Base-by-base conservation (phyloP, 2,888 invertebrate species). In the Drosophila antonietae region DNA sequence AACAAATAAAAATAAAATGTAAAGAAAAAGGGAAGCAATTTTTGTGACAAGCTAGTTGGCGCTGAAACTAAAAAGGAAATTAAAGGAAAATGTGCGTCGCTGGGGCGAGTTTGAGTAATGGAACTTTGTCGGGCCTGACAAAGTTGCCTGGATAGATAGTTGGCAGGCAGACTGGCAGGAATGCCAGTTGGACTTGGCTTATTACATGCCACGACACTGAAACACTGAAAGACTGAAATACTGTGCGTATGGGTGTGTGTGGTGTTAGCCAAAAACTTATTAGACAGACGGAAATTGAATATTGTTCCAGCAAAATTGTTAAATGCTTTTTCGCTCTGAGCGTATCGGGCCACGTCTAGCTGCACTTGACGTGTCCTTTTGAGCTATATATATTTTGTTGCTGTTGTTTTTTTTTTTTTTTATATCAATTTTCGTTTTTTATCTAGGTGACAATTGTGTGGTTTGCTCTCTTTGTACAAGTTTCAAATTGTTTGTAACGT, bases 251-350 rank as follows among this genome's bases (percentile, higher is more conserved):
- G 31, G 58, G 31, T 60, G 52, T 60, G 52, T 47, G 15, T 18
- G 55, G 20, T 61, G 52, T 52, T 79, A 67, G 78, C 84, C 84
- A 72, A 87, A 86, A 88, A 88, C 87, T 87, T 87, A 86, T 88
- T 86, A 86, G 84, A 83, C 89, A 80, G 87, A 78, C 87, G 85
- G 85, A 86, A 86, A 86, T 86, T 86, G 85, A 86, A 86, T 86
- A 87, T 86, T 86, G 89, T 86, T 84, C 76, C 73, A 86, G 78
- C 49, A 78, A 80, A 88, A 87, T 80, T 70, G 88, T 80, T 83
- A 83, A 83, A 86, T 83, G 84, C 69, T 86, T 80, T 78, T 78
- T 68, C 73, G 70, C 78, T 60, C 37, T 7, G 55, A 77, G 69
- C 78, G 14, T 47, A 31, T 67, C 44, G 7, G 51, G 8, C 15